These are phyloP conservation scores for Scolopax rusticola DNA, from an alignment of 2,797 vertebrate genomes.

Conservation along the genomic window DNA sequence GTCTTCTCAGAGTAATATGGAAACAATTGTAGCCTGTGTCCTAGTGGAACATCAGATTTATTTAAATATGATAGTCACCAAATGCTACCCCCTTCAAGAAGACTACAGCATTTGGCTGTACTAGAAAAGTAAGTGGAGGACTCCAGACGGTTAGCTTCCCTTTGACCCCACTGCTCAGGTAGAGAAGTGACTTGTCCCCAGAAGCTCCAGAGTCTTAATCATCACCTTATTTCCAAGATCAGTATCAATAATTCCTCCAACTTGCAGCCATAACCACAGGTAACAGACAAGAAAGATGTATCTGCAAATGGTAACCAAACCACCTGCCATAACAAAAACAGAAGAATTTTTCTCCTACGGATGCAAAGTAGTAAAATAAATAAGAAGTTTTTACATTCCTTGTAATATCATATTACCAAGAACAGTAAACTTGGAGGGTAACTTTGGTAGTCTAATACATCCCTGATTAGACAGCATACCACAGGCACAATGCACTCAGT, in stretches of 20 bases:
- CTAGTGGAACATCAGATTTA: not conserved
- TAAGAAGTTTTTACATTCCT: not conserved
- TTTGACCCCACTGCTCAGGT: not conserved
- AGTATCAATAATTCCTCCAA: not conserved
- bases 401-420: not conserved
- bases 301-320: not conserved
- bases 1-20: not conserved
- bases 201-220: not conserved
- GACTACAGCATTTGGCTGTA: not conserved
- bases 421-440: not conserved
- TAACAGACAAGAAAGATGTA: not conserved
- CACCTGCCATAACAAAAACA: not conserved
- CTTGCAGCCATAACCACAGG: not conserved
- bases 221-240: not conserved
- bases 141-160: not conserved
- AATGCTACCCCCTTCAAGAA: not conserved
- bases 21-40: slow-evolving; percentile 3
- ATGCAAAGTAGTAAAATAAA: rapidly evolving
- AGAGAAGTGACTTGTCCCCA: not conserved
- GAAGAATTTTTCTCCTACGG: not conserved
- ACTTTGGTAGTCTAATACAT: not conserved
- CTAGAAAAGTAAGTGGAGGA: rapidly evolving
- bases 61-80: not conserved
- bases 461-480: not conserved
- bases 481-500: not conserved